These are phyloP conservation scores for Ooceraea biroi DNA, from an alignment of 1,140 invertebrate species.

Conservation along the genomic window DNA sequence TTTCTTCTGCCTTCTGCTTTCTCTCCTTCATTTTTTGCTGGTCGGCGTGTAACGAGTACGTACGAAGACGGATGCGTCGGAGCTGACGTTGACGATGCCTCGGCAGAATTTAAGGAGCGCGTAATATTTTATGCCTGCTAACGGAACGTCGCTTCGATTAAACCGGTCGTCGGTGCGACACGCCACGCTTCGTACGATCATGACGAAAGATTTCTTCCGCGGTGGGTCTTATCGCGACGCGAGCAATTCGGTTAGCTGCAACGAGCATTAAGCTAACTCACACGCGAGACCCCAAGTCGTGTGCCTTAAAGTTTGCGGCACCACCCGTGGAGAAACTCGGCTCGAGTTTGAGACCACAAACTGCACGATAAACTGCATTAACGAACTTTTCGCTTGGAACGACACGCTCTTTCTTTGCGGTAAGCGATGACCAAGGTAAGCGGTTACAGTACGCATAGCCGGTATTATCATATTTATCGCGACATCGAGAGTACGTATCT, in stretches of 20 bases:
- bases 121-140: conserved; percentile 64
- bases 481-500: conserved; percentile 19
- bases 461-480: conserved; percentile 48
- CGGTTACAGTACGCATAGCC: conserved; percentile 13
- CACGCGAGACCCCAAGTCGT: conserved; percentile 26
- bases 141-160: conserved; percentile 71
- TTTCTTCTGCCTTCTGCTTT: background rate
- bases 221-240: conserved; percentile 36
- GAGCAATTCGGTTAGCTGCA: conserved; percentile 45
- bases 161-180: conserved; percentile 47
- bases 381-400: conserved; percentile 47
- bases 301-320: conserved; percentile 41
- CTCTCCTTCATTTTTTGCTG: conserved; percentile 12
- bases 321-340: conserved; percentile 33
- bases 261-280: conserved; percentile 55
- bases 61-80: conserved; percentile 4
- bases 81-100: conserved; percentile 12
- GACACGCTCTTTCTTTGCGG: conserved; percentile 34
- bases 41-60: background rate
- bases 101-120: conserved; percentile 52
- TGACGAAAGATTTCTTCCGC: conserved; percentile 36
- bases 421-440: conserved; percentile 30
- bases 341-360: conserved; percentile 22
- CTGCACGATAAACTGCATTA: conserved; percentile 39
- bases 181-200: conserved; percentile 20